Evolutionary conservation across 2,797 vertebrate genomes (phyloP).

Genomic region (Cetoscarus ocellatus): DNA sequence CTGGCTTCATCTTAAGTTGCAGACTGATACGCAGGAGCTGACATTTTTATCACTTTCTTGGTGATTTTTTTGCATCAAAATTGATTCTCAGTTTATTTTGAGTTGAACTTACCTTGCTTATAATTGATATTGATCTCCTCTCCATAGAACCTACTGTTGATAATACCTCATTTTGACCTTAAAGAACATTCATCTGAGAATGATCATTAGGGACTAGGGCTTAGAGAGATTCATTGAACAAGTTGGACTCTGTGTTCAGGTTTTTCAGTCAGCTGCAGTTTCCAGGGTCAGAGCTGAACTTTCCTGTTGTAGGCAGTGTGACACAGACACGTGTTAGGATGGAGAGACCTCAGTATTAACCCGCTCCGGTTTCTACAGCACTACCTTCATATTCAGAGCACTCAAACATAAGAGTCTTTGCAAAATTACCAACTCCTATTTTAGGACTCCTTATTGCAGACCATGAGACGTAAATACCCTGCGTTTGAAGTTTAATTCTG

Average conservation of each 20-base stretch:
- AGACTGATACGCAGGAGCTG: no score
- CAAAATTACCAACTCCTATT: constrained; percentile 44
- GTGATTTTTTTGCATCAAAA: no score
- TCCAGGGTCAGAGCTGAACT: background rate
- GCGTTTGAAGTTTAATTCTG: constrained; percentile 73
- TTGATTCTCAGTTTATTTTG: no score
- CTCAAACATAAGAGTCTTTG: constrained; percentile 5
- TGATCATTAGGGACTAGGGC: background rate
- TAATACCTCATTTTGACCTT: no score
- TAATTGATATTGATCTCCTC: no score
- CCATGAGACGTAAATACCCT: constrained; percentile 64
- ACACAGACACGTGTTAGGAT: background rate
- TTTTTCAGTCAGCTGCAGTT: background rate
- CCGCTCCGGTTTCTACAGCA: background rate
- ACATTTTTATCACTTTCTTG: no score
- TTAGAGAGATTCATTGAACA: background rate
- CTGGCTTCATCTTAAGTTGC: no score
- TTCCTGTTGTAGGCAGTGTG: background rate
- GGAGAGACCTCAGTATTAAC: background rate
- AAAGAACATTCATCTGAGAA: background rate
- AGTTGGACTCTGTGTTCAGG: background rate
- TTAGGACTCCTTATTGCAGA: constrained; percentile 32
- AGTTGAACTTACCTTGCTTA: no score
- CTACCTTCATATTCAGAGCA: background rate
- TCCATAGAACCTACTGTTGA: no score